Evolutionary conservation across 2,797 vertebrate species (phyloP).

Genomic region (Pagetopsis macropterus): DNA sequence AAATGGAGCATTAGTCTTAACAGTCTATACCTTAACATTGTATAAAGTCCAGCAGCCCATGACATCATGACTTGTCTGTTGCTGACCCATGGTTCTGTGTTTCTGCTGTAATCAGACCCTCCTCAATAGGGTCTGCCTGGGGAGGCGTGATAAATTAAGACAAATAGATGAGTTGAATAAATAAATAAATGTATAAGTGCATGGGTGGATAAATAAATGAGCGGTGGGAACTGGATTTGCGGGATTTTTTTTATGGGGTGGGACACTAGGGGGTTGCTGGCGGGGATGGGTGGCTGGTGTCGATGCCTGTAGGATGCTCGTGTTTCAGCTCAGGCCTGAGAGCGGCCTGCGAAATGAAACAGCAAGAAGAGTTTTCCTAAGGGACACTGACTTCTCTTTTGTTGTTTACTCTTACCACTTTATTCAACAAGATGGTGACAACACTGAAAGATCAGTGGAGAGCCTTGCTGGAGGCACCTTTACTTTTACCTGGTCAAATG

Average conservation of each 20-base stretch:
- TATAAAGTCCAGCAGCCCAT: slow-evolving; percentile 50
- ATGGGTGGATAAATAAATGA: slow-evolving; percentile 77
- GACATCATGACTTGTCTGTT: slow-evolving; percentile 62
- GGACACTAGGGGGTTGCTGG: slow-evolving; percentile 70
- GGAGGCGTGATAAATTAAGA: slow-evolving; percentile 75
- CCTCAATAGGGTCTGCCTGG: slow-evolving; percentile 38
- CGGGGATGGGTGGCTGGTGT: slow-evolving; percentile 73
- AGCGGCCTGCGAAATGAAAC: slow-evolving; percentile 62
- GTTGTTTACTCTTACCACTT: slow-evolving; percentile 63
- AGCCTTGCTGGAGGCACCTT: slow-evolving; percentile 42
- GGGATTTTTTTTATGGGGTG: slow-evolving; percentile 60
- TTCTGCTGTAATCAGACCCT: slow-evolving; percentile 53
- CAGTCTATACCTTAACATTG: slow-evolving; percentile 35
- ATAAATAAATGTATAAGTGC: slow-evolving; percentile 77
- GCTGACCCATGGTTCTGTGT: slow-evolving; percentile 47
- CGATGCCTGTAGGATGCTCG: slow-evolving; percentile 69
- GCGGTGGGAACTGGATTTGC: slow-evolving; percentile 81
- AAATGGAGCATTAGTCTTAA: slow-evolving; percentile 15
- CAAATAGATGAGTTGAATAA: slow-evolving; percentile 74
- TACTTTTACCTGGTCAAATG: slow-evolving; percentile 56
- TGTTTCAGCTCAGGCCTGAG: slow-evolving; percentile 75
- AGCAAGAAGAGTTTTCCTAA: slow-evolving; percentile 60
- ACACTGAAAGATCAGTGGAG: slow-evolving; percentile 62
- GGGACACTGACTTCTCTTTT: slow-evolving; percentile 64
- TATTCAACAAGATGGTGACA: slow-evolving; percentile 46